Conservation (phyloP, 2,113 vertebrate genomes). For the Tragulus kanchil region DNA sequence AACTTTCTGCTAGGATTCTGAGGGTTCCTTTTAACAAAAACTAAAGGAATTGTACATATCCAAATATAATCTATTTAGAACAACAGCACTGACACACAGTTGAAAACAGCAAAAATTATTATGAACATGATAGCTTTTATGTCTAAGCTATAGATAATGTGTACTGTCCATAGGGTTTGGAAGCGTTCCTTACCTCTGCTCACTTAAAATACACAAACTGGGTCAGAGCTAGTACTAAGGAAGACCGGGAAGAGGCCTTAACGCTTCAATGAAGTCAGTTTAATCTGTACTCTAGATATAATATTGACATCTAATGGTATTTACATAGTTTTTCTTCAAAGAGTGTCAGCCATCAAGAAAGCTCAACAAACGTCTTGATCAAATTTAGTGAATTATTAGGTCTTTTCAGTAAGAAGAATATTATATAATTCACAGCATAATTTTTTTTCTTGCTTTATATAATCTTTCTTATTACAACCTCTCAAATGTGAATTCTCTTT, state of each 20-base stretch:
- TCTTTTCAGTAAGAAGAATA: not conserved
- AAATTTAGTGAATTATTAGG: not conserved
- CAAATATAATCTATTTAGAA: conserved; percentile 13
- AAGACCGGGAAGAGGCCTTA: not conserved
- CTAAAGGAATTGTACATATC: not conserved
- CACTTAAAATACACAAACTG: not conserved
- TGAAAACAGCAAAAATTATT: not conserved
- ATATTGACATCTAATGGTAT: not conserved
- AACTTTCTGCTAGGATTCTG: not conserved
- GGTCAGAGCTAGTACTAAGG: not conserved
- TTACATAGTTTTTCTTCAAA: not conserved
- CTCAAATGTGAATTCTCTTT: not conserved
- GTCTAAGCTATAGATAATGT: not conserved
- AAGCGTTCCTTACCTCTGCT: not conserved
- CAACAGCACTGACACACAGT: not conserved
- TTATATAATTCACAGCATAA: not conserved
- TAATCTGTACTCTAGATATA: not conserved
- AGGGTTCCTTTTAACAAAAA: not conserved
- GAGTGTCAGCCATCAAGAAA: not conserved
- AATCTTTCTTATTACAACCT: not conserved
- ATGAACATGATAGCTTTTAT: not conserved
- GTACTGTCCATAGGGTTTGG: not conserved
- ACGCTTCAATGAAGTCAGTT: not conserved
- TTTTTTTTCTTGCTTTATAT: not conserved
- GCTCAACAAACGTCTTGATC: not conserved